These are phyloP conservation scores for Polyploca ridens DNA, from an alignment of 2,888 invertebrate genomes.

Conservation along the genomic window DNA sequence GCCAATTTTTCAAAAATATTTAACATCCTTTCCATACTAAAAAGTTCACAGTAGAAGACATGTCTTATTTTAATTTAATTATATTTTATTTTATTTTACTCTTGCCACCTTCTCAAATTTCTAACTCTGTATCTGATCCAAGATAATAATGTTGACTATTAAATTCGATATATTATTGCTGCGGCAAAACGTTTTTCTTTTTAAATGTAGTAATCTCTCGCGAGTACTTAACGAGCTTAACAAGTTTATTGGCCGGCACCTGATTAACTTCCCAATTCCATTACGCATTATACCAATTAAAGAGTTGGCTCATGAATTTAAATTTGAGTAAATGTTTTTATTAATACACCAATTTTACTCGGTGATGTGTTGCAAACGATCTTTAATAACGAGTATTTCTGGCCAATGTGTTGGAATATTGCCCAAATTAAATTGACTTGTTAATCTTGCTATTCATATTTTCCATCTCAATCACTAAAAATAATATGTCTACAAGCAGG, in stretches of 20 bases:
- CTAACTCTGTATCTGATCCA: conserved; percentile 36
- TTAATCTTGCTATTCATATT: neutral
- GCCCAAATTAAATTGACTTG: neutral
- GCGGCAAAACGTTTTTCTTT: conserved; percentile 46
- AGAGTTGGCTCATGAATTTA: conserved; percentile 11
- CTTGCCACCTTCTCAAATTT: conserved; percentile 26
- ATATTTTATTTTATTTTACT: too few relatives aligned
- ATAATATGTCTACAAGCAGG: neutral
- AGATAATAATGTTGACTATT: conserved; percentile 47
- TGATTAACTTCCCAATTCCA: conserved; percentile 28
- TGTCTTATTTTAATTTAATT: too few relatives aligned
- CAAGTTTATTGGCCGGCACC: conserved; percentile 43
- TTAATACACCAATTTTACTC: conserved; percentile 9
- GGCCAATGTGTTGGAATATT: conserved; percentile 5
- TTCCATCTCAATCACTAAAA: neutral
- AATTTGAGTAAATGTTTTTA: conserved; percentile 7
- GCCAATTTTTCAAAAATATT: too few relatives aligned
- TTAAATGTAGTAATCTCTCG: conserved; percentile 50
- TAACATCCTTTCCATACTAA: too few relatives aligned
- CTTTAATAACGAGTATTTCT: conserved; percentile 3
- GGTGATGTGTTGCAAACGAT: conserved; percentile 15
- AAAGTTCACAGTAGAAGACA: too few relatives aligned
- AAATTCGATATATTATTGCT: conserved; percentile 49
- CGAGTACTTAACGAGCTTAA: conserved; percentile 52
- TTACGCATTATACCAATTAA: conserved; percentile 17